A percentile compares a stretch with the other conserved stretches of the same genome.
These are phyloP conservation scores for Elmis aenea DNA, from an alignment of 2,888 invertebrate species.

Conservation along the genomic window DNA sequence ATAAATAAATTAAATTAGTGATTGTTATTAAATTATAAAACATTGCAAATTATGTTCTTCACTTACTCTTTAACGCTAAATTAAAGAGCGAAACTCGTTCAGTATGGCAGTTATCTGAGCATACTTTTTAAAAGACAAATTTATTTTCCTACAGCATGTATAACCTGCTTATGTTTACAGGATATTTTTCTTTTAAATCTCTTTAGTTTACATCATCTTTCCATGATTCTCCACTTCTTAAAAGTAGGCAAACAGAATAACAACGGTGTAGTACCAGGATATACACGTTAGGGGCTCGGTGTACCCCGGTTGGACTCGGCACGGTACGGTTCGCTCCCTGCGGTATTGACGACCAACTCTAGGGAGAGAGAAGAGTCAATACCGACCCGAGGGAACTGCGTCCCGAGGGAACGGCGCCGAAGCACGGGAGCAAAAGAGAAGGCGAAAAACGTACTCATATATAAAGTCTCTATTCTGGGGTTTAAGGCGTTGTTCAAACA, in stretches of 20 bases:
- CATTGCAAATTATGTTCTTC: too few species aligned
- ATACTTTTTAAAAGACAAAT: too few species aligned
- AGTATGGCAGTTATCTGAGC: too few species aligned
- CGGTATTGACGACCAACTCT: slow-evolving; percentile 53
- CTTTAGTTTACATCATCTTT: too few species aligned
- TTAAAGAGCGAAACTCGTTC: too few species aligned
- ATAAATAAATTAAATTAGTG: too few species aligned
- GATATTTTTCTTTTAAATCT: too few species aligned
- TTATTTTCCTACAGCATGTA: too few species aligned
- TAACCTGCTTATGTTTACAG: too few species aligned
- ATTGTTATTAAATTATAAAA: too few species aligned
- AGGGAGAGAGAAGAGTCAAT: slow-evolving; percentile 54
- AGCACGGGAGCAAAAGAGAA: slow-evolving; percentile 26
- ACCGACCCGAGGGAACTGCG: slow-evolving; percentile 47
- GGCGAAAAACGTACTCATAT: slow-evolving; percentile 29
- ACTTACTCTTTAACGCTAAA: too few species aligned
- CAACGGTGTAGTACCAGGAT: slow-evolving; percentile 38
- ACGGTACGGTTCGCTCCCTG: slow-evolving; percentile 46
- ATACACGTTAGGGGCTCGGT: slow-evolving; percentile 35
- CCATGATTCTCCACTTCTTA: too few species aligned
- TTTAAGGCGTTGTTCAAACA: slow-evolving; percentile 15
- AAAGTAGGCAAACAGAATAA: slow-evolving; percentile 31
- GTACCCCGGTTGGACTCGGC: slow-evolving; percentile 37
- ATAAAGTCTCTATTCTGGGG: slow-evolving; percentile 14
- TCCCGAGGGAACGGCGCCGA: slow-evolving; percentile 44